These are phyloP conservation scores for Timema podura DNA, from an alignment of 2,888 invertebrate species.

Conservation along the genomic window DNA sequence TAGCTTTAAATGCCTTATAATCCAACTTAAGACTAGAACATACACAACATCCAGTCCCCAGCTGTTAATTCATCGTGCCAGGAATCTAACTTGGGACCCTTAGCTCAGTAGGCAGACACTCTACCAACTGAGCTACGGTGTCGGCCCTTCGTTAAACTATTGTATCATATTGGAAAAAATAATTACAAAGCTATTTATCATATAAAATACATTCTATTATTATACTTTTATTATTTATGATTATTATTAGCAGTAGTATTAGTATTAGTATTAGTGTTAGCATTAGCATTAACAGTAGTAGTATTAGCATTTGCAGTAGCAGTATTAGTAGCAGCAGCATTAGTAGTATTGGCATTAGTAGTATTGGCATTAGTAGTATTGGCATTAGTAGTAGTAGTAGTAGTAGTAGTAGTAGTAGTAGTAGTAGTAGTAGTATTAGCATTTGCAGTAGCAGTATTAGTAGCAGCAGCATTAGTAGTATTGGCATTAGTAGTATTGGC, in stretches of 20 bases:
- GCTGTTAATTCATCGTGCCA: too few relatives aligned
- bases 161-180: too few relatives aligned
- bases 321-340: neutral
- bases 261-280: neutral
- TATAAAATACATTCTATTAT: too few relatives aligned
- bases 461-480: neutral
- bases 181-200: too few relatives aligned
- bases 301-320: neutral
- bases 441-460: neutral
- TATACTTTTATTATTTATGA: neutral
- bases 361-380: neutral
- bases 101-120: too few relatives aligned
- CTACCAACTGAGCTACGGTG: too few relatives aligned
- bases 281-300: too few relatives aligned
- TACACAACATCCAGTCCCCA: too few relatives aligned
- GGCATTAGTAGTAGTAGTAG: neutral
- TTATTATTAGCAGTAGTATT: neutral
- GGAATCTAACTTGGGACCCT: too few relatives aligned
- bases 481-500: neutral
- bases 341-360: neutral
- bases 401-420: slow-evolving; percentile 2
- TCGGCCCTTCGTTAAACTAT: too few relatives aligned
- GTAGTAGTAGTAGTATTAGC: slow-evolving; percentile 5
- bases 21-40: too few relatives aligned
- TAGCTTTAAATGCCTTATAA: too few relatives aligned